These are phyloP conservation scores for Taeniopygia guttata DNA, from an alignment of 2,797 vertebrate genomes.

Conservation along the genomic window DNA sequence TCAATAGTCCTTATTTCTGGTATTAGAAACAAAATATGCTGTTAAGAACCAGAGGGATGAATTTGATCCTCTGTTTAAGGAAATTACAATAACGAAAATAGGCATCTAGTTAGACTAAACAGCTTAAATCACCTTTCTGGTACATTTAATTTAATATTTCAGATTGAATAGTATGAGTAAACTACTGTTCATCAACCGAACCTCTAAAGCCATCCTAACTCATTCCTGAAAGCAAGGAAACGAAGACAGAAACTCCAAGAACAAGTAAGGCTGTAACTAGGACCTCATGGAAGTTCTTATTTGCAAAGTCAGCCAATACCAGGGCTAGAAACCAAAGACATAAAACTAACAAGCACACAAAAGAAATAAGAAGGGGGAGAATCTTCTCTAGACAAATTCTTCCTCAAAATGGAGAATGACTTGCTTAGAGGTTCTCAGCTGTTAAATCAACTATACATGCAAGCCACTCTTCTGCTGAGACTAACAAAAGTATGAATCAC, in stretches of 20 bases:
- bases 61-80: background rate
- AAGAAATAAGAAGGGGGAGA: background rate
- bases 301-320: background rate
- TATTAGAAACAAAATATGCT: background rate
- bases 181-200: background rate
- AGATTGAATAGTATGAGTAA: background rate
- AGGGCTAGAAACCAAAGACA: background rate
- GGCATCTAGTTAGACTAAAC: background rate
- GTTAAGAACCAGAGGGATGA: background rate
- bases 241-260: background rate
- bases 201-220: background rate
- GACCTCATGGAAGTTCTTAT: background rate
- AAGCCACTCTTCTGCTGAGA: background rate
- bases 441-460: background rate
- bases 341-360: background rate
- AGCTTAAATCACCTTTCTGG: background rate
- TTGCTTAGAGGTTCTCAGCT: background rate
- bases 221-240: background rate
- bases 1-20: background rate
- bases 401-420: background rate
- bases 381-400: background rate
- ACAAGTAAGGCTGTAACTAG: background rate
- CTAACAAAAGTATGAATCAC: conserved; percentile 36
- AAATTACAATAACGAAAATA: background rate
- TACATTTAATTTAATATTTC: background rate